Percentiles rank a stretch among this genome's conserved stretches.
Conservation (phyloP, 2,113 vertebrate genomes). For the Petaurus breviceps region DNA sequence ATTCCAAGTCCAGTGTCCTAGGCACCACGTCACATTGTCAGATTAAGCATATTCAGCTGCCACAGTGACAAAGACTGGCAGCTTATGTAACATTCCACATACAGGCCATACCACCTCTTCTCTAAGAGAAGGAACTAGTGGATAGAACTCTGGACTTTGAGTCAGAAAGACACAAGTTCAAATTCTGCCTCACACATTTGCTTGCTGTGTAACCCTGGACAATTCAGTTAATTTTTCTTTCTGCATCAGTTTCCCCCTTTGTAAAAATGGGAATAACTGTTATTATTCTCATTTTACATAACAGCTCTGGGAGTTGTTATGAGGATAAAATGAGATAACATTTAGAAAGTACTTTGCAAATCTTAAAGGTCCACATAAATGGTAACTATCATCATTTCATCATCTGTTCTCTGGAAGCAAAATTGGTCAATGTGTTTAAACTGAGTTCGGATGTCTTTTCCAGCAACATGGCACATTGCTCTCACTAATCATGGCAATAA, state of each 20-base stretch:
- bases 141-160: neutral
- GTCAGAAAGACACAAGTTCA: neutral
- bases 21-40: neutral
- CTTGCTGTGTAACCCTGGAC: neutral
- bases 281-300: neutral
- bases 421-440: neutral
- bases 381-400: neutral
- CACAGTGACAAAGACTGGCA: neutral
- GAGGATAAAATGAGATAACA: neutral
- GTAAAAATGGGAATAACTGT: neutral
- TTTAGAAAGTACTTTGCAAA: neutral
- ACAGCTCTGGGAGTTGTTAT: neutral
- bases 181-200: neutral
- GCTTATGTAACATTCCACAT: neutral
- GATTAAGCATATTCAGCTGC: neutral
- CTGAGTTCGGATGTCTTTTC: neutral
- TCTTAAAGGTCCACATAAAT: neutral
- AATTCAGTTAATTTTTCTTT: neutral
- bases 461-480: neutral
- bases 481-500: neutral
- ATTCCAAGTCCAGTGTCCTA: neutral
- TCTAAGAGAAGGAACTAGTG: neutral
- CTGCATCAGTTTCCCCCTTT: neutral
- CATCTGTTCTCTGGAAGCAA: neutral
- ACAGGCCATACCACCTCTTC: neutral